phyloP scores from a whole-genome alignment of 2,797 vertebrate species.

The Periparus ater region DNA sequence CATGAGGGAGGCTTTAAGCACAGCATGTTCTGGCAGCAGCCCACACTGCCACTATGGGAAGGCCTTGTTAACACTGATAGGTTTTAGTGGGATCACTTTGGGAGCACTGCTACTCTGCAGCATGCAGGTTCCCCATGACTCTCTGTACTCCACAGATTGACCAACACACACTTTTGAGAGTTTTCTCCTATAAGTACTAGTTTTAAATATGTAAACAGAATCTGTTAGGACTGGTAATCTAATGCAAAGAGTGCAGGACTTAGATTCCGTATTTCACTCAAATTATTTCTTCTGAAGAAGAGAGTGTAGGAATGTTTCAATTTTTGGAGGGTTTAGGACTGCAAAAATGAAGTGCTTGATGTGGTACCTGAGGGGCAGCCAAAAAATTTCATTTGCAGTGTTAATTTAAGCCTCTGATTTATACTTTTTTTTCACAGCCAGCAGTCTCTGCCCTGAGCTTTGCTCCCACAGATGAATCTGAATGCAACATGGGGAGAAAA shows the following conservation, averaged over 20 bases:
- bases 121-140: neutral
- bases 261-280: neutral
- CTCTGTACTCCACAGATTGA: neutral
- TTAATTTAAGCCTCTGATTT: neutral
- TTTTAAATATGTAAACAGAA: neutral
- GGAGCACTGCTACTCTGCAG: neutral
- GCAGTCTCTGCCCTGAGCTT: neutral
- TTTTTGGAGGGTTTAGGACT: neutral
- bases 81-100: neutral
- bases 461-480: neutral
- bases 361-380: neutral
- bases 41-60: neutral
- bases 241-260: neutral
- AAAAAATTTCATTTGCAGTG: neutral
- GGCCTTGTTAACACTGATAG: neutral
- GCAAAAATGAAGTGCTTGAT: neutral
- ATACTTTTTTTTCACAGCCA: neutral
- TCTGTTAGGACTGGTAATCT: neutral
- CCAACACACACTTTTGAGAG: neutral
- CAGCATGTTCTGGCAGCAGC: neutral
- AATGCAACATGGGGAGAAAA: neutral
- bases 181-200: neutral
- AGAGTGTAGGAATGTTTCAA: neutral
- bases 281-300: neutral
- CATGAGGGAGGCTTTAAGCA: neutral